Percentiles rank a stretch among this genome's conserved stretches.
These are phyloP conservation scores for Characodon lateralis DNA, from an alignment of 2,797 vertebrate species.

Conservation along the genomic window DNA sequence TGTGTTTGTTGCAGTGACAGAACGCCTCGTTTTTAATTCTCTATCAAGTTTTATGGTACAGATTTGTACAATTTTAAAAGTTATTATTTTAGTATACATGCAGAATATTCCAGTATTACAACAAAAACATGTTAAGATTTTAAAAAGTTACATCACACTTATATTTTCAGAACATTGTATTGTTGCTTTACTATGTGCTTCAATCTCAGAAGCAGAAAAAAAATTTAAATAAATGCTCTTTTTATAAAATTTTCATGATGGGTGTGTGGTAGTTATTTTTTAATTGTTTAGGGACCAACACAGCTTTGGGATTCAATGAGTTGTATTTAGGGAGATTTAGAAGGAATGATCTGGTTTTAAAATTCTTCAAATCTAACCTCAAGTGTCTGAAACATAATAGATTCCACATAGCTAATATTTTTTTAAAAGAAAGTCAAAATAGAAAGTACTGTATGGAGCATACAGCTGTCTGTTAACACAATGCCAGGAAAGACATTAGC, in stretches of 20 bases:
- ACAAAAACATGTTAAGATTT: constrained; percentile 86
- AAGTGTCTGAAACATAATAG: neutral
- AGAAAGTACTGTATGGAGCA: neutral
- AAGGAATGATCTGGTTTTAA: neutral
- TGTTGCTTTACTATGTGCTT: constrained; percentile 99
- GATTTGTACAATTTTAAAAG: constrained; percentile 99
- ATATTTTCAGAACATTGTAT: constrained; percentile 99
- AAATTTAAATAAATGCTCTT: constrained; percentile 97
- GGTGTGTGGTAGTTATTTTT: constrained; percentile 39
- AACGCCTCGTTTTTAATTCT: constrained; percentile 94
- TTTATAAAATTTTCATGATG: constrained; percentile 80
- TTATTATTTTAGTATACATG: constrained; percentile 99
- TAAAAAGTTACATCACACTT: constrained; percentile 98
- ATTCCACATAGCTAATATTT: neutral
- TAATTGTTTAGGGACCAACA: neutral
- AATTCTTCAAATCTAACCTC: neutral
- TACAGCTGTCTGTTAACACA: too few relatives aligned
- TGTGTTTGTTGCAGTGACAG: constrained; percentile 91
- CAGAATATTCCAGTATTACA: constrained; percentile 97
- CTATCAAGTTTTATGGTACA: constrained; percentile 99
- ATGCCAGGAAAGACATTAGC: too few relatives aligned
- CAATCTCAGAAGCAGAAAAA: constrained; percentile 93
- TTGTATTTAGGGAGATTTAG: neutral
- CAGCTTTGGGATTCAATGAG: neutral
- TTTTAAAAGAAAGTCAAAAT: neutral